Conservation (phyloP, 2,888 invertebrate genomes). For the Lapara coniferarum region DNA sequence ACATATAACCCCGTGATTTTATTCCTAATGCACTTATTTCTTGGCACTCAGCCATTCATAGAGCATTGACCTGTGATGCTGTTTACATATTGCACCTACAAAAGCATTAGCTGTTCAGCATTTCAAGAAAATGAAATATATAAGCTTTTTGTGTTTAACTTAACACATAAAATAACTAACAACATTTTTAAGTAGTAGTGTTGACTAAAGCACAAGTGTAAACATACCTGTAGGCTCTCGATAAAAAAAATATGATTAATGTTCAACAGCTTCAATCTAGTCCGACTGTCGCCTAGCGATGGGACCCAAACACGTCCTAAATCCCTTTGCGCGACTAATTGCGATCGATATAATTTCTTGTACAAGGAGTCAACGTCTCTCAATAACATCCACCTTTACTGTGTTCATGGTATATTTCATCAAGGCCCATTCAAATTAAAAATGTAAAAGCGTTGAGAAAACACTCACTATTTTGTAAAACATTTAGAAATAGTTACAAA, state of each 20-base stretch:
- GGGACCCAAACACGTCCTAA: constrained; percentile 61
- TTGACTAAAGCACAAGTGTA: too few relatives aligned
- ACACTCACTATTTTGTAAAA: background rate
- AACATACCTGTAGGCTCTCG: background rate
- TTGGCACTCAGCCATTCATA: constrained; percentile 13
- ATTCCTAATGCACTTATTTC: constrained; percentile 5
- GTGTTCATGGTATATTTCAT: too few relatives aligned
- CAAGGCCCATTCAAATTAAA: background rate
- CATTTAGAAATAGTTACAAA: background rate
- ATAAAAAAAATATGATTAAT: constrained; percentile 6
- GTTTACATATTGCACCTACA: background rate
- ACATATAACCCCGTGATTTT: background rate
- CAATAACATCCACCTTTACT: constrained; percentile 1
- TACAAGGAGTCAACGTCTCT: constrained; percentile 3
- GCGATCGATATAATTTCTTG: constrained; percentile 55
- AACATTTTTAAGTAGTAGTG: too few relatives aligned
- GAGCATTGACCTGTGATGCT: constrained; percentile 21
- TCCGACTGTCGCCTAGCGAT: constrained; percentile 67
- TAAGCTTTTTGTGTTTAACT: too few relatives aligned
- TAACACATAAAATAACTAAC: too few relatives aligned
- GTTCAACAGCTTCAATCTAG: constrained; percentile 40
- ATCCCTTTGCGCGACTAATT: constrained; percentile 46
- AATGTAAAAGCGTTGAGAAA: background rate
- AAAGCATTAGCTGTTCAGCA: background rate
- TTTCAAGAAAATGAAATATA: background rate